Conservation (phyloP, 2,113 vertebrate species). For the Hassar affinis region DNA sequence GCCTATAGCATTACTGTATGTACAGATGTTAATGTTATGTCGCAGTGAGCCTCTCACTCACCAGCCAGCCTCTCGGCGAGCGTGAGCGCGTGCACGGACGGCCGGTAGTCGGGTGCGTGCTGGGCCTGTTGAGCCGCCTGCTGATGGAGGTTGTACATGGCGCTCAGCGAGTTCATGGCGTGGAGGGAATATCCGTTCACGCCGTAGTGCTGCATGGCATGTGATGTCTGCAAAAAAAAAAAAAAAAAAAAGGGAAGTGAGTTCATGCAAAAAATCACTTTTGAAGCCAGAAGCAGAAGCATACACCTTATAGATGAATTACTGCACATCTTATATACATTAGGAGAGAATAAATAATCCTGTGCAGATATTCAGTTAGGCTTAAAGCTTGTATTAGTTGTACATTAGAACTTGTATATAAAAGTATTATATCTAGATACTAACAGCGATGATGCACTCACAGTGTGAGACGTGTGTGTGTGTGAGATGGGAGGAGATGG, state of each 20-base stretch:
- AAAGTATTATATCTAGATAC: neutral
- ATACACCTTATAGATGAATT: neutral
- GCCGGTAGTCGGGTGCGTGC: slow-evolving; percentile 91
- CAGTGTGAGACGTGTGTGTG: neutral
- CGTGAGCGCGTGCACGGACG: slow-evolving; percentile 94
- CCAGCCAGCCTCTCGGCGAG: slow-evolving; percentile 97
- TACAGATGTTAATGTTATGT: neutral
- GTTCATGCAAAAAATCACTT: too few relatives aligned
- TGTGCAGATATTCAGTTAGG: neutral
- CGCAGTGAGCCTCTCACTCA: slow-evolving; percentile 74
- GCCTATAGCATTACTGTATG: neutral
- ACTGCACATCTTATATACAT: neutral
- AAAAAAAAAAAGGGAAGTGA: too few relatives aligned
- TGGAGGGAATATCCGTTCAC: slow-evolving; percentile 96
- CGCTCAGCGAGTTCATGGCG: slow-evolving; percentile 95
- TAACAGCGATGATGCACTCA: neutral
- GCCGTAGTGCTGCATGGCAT: slow-evolving; percentile 95
- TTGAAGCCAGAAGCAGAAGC: too few relatives aligned
- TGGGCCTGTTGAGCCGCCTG: slow-evolving; percentile 98
- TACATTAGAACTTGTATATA: too few relatives aligned
- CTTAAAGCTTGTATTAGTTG: neutral
- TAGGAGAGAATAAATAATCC: too few relatives aligned
- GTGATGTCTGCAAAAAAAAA: slow-evolving; percentile 10
- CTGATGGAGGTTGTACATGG: slow-evolving; percentile 99
- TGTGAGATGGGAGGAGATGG: neutral